Evolutionary conservation across 2,797 vertebrate species (phyloP).

Genomic region (Sebastes taczanowskii): DNA sequence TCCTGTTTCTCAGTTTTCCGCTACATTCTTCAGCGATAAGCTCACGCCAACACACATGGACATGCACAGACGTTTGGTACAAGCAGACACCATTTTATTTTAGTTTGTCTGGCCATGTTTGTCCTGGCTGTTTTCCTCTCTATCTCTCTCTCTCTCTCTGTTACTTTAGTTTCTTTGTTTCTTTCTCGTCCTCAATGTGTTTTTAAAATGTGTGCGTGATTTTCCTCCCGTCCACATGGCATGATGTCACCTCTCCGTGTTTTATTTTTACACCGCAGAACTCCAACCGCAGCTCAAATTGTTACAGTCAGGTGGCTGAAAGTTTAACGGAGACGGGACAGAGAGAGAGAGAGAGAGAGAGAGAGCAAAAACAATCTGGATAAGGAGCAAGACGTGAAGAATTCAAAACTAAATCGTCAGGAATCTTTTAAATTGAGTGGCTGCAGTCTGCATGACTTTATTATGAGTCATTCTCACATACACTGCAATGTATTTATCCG

Average conservation of each 20-base stretch:
- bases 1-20: constrained; percentile 81
- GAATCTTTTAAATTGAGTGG: neutral
- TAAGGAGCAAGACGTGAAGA: neutral
- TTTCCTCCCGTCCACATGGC: constrained; percentile 5
- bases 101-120: constrained; percentile 17
- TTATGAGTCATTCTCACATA: neutral
- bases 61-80: constrained; percentile 9
- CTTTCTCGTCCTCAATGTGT: neutral
- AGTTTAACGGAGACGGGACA: neutral
- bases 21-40: constrained; percentile 80
- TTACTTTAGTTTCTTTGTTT: neutral
- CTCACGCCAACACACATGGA: constrained; percentile 61
- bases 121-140: neutral
- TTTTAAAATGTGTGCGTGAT: neutral
- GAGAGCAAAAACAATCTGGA: neutral
- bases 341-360: neutral
- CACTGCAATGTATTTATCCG: neutral
- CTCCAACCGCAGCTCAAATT: neutral
- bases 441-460: neutral
- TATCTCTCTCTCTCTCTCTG: neutral
- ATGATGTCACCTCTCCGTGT: constrained; percentile 46
- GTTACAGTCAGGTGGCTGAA: constrained; percentile 13
- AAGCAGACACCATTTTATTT: constrained; percentile 19
- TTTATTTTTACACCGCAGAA: constrained; percentile 10
- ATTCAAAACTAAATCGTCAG: neutral